phyloP scores from a whole-genome alignment of 35 echinoderm and acorn worm species.

The Strongylocentrotus purpuratus region DNA sequence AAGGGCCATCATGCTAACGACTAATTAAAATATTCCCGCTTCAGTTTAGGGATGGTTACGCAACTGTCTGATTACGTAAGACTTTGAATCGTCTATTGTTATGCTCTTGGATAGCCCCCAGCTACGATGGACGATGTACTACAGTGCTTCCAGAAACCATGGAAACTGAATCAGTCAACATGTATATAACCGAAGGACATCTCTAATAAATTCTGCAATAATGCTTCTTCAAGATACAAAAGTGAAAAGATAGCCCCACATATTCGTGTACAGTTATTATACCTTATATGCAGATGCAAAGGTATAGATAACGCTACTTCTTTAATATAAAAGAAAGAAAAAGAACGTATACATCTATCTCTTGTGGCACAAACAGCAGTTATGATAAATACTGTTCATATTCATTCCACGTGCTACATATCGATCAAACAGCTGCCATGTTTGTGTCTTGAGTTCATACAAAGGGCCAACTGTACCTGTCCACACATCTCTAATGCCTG shows the following conservation, averaged over 20 bases:
- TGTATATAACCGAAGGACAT: too few relatives aligned
- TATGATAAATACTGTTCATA: not conserved
- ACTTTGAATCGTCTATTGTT: too few relatives aligned
- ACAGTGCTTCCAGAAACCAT: too few relatives aligned
- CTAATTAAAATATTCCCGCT: too few relatives aligned
- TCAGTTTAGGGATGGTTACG: too few relatives aligned
- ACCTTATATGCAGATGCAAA: not conserved
- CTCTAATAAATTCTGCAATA: too few relatives aligned
- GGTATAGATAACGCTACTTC: not conserved
- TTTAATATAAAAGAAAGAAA: not conserved
- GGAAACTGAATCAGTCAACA: too few relatives aligned
- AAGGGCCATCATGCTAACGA: too few relatives aligned
- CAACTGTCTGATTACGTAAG: too few relatives aligned
- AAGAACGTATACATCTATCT: not conserved
- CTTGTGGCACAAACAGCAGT: not conserved
- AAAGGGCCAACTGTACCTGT: not conserved
- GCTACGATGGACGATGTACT: too few relatives aligned
- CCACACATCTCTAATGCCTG: not conserved
- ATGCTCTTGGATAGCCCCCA: too few relatives aligned
- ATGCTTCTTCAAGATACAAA: not conserved
- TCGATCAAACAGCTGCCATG: not conserved
- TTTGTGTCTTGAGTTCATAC: not conserved
- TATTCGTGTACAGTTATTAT: not conserved
- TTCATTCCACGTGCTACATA: not conserved
- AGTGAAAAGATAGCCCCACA: not conserved